phyloP scores from a whole-genome alignment of 2,113 vertebrate genomes.

The Hippotragus niger region DNA sequence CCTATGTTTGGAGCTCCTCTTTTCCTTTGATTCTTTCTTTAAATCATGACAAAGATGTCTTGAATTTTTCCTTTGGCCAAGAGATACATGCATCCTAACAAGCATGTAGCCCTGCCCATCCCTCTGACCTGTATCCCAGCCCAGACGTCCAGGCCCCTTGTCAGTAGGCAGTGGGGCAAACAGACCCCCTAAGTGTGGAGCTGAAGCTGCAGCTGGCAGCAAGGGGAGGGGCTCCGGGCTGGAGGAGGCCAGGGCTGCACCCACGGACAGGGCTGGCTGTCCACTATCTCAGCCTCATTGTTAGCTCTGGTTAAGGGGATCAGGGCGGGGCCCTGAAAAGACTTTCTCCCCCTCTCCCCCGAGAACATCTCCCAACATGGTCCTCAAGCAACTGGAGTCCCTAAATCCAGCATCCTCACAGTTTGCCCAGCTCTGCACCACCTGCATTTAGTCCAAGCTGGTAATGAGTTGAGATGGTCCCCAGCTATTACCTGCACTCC shows the following conservation, averaged over 20 bases:
- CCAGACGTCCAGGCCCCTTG: neutral
- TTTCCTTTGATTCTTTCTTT: slow-evolving; percentile 2
- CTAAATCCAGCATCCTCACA: neutral
- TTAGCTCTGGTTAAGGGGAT: neutral
- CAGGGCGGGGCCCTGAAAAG: neutral
- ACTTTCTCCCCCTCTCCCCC: neutral
- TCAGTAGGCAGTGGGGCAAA: neutral
- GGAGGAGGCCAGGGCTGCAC: neutral
- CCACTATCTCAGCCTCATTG: neutral
- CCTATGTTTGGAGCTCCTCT: neutral
- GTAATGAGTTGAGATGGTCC: neutral
- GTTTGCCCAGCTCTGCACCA: neutral
- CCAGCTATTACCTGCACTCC: rapidly evolving
- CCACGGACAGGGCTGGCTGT: neutral
- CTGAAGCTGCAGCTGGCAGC: neutral
- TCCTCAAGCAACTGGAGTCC: neutral
- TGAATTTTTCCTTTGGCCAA: neutral
- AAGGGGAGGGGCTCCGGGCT: neutral
- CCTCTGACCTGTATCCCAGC: neutral
- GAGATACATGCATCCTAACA: neutral
- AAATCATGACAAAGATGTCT: neutral
- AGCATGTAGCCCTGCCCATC: rapidly evolving
- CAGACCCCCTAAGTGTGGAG: neutral
- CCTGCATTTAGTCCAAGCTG: neutral
- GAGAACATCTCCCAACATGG: neutral